Base-by-base conservation (phyloP, 2,113 vertebrate species). In the Thalassoma bifasciatum region DNA sequence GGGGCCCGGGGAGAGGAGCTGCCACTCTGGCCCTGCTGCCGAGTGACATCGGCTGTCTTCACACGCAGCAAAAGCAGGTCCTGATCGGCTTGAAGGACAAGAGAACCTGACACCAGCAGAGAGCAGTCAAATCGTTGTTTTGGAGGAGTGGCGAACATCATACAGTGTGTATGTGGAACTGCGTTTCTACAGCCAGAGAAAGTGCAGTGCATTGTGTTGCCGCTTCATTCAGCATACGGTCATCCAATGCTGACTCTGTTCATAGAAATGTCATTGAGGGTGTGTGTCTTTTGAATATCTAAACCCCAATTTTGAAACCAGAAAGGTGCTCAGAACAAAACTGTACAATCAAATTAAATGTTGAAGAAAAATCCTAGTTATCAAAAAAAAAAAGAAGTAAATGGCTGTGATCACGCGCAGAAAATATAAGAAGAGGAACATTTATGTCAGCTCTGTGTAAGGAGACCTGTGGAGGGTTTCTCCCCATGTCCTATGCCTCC, bases 381-480 rank as follows among this genome's bases (percentile, higher is more conserved):
- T n/a, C n/a, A n/a, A n/a, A n/a, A n/a, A n/a, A n/a, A n/a, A n/a
- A n/a, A n/a, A n/a, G n/a, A n/a, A n/a, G n/a, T n/a, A n/a, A n/a
- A n/a, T n/a, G n/a, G n/a, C n/a, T n/a, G n/a, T n/a, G n/a, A n/a
- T n/a, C n/a, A n/a, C n/a, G n/a, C n/a, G n/a, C n/a, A n/a, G n/a
- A 40, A 40, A 40, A 9, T 12, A 11, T 38, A 10, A 4, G 37
- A 8, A 38, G 12, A 38, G 37, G 37, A 38, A 1, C 37, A 38
- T 4, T 4, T n/a, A n/a, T n/a, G 79, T 85, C 84, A 91, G 92
- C 89, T 91, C 90, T 87, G 92, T 93, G 92, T 91, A 90, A 95
- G 91, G 92, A 94, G 93, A 95, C 93, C 95, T 89, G 75, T 76
- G 83, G 86, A 90, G 93, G 92, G 92, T 94, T 46, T 52, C 11